Evolutionary conservation across 1,140 invertebrate species (phyloP), one percentile per base, ranked within the genome.

Genomic region (Aphelinus atriplicis): DNA sequence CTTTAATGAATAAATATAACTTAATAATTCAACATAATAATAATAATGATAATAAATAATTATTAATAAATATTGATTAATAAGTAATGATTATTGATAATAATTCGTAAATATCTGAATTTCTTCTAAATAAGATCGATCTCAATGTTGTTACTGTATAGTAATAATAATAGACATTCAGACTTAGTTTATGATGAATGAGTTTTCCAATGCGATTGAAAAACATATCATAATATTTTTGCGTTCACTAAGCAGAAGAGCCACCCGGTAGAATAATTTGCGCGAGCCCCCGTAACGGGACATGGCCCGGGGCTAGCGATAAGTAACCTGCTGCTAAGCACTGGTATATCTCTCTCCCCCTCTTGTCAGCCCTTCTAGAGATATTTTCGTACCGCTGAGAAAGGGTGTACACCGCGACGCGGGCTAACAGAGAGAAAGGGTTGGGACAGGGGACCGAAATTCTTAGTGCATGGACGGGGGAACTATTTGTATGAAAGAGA

Each of bases 371-470:
- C 9, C 61, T 26, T 26, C 26, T 63, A 3, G 48, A 64, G 3
- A 64, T 62, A 62, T 7, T n/a, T 46, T n/a, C 26, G 5, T 58
- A 58, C 45, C 6, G 45, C 61, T 63, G 62, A 5, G 3, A 48
- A 26, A 65, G 63, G 47, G 63, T 65, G 63, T 65, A 65, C 10
- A 50, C 42, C 48, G 63, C 51, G 48, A 65, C 63, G 63, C 48
- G 61, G 9, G 5, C 46, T 46, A n/a, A 63, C 5, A 47, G 61
- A 47, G 45, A 63, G 7, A 63, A 7, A 65, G 48, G n/a, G 45
- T 10, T 58, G 5, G 10, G 10, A 7, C 63, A 42, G 26, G 26
- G 48, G 51, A 65, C 42, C 6, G 45, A 50, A 48, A 65, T 51
- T 63, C 46, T 45, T n/a, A 63, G 46, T 26, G 26, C 26, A 26